These are phyloP conservation scores for Merops nubicus DNA, from an alignment of 2,113 vertebrate genomes.

Conservation along the genomic window DNA sequence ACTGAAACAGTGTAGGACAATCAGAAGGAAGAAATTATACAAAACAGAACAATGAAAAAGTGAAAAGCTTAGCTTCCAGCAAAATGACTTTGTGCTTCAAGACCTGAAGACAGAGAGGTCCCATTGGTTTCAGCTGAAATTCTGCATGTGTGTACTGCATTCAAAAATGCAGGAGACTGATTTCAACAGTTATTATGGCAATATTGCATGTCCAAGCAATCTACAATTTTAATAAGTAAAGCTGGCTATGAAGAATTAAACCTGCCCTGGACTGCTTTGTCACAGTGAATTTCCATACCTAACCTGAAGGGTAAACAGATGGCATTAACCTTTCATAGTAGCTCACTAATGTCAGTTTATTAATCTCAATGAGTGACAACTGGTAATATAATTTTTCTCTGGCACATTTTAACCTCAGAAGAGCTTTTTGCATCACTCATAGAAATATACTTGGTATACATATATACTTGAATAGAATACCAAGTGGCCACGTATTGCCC, in stretches of 20 bases:
- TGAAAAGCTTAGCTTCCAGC: not conserved
- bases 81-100: not conserved
- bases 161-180: not conserved
- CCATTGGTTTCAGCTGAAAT: not conserved
- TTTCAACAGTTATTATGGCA: not conserved
- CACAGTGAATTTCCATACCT: not conserved
- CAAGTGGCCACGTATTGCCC: not conserved
- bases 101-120: not conserved
- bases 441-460: not conserved
- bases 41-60: not conserved
- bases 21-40: not conserved
- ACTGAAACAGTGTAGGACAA: not conserved
- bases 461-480: not conserved
- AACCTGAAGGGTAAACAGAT: not conserved
- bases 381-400: not conserved
- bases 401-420: not conserved
- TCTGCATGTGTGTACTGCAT: not conserved
- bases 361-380: not conserved
- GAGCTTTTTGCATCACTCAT: not conserved
- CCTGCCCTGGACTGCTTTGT: not conserved
- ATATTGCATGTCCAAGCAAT: not conserved
- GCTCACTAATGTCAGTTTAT: not conserved
- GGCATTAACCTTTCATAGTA: not conserved
- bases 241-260: not conserved
- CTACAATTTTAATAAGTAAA: not conserved